Evolutionary conservation across 1,140 invertebrate genomes (phyloP).

Genomic region (Ctenoplectra terminalis): DNA sequence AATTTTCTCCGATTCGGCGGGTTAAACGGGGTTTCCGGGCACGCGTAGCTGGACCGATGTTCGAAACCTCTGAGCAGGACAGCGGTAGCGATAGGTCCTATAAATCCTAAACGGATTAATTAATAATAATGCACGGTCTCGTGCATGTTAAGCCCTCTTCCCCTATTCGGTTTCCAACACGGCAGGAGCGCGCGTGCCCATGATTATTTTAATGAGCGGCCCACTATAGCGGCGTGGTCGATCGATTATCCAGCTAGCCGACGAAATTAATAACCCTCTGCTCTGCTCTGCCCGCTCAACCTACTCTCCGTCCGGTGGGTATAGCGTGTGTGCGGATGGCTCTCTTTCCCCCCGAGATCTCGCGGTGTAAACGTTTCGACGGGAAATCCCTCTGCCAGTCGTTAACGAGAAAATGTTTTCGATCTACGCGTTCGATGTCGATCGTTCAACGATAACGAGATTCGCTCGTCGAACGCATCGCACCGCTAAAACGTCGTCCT

Average conservation of each 20-base stretch:
- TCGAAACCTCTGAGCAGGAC: slow-evolving; percentile 15
- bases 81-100: slow-evolving; percentile 55
- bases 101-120: slow-evolving; percentile 71
- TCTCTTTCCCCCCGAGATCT: too few relatives aligned
- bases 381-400: slow-evolving; percentile 3
- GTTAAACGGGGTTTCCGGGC: too few relatives aligned
- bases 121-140: too few relatives aligned
- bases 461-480: background rate
- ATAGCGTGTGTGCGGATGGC: too few relatives aligned
- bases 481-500: slow-evolving; percentile 20
- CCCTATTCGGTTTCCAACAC: slow-evolving; percentile 32
- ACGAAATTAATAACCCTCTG: slow-evolving; percentile 70
- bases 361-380: too few relatives aligned
- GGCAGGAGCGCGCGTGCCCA: slow-evolving; percentile 61
- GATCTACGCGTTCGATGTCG: slow-evolving; percentile 7
- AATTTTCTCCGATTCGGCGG: too few relatives aligned
- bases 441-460: slow-evolving; percentile 40
- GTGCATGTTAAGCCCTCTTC: too few relatives aligned
- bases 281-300: too few relatives aligned
- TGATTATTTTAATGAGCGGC: slow-evolving; percentile 68
- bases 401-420: slow-evolving; percentile 55
- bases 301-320: too few relatives aligned
- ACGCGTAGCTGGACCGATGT: too few relatives aligned
- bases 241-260: slow-evolving; percentile 66
- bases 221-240: slow-evolving; percentile 46